Conservation (phyloP, 2,888 invertebrate genomes). For the Asteroscopus sphinx region DNA sequence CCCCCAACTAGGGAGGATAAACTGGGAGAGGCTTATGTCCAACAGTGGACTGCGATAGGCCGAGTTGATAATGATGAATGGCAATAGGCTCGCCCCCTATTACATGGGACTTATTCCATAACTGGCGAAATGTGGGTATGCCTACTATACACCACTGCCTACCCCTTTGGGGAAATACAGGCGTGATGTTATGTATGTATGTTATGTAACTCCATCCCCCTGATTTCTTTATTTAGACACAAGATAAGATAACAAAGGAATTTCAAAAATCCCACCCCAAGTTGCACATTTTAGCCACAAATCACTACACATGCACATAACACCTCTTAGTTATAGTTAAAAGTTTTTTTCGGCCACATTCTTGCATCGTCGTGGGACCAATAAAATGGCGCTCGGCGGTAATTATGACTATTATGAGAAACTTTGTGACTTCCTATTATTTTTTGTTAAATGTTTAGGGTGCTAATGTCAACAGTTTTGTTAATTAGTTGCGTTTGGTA, state of each 20-base stretch:
- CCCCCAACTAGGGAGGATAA: too few relatives aligned
- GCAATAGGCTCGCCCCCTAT: too few relatives aligned
- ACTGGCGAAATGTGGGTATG: too few relatives aligned
- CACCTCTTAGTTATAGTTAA: slow-evolving; percentile 3
- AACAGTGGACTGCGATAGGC: too few relatives aligned
- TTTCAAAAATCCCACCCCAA: slow-evolving; percentile 11
- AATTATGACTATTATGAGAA: slow-evolving; percentile 49
- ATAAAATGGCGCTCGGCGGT: slow-evolving; percentile 37
- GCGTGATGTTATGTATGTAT: too few relatives aligned
- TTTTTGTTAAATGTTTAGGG: slow-evolving; percentile 34
- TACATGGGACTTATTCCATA: too few relatives aligned
- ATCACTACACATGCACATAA: slow-evolving; percentile 26
- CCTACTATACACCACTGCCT: too few relatives aligned
- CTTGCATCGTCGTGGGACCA: slow-evolving; percentile 32
- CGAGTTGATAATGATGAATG: too few relatives aligned
- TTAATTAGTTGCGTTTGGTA: slow-evolving; percentile 46
- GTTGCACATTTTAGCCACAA: slow-evolving; percentile 3
- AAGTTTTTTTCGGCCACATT: slow-evolving; percentile 34
- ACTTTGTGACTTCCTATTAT: slow-evolving; percentile 43
- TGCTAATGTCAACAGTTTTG: slow-evolving; percentile 36
- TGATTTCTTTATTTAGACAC: not conserved
- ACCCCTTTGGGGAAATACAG: too few relatives aligned
- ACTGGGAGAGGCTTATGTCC: too few relatives aligned
- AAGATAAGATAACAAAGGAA: slow-evolving; percentile 3
- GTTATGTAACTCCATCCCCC: too few relatives aligned